A percentile compares a stretch with the other conserved stretches of the same genome.
phyloP scores from a whole-genome alignment of 2,797 vertebrate genomes.

The Diglossa cyanea region DNA sequence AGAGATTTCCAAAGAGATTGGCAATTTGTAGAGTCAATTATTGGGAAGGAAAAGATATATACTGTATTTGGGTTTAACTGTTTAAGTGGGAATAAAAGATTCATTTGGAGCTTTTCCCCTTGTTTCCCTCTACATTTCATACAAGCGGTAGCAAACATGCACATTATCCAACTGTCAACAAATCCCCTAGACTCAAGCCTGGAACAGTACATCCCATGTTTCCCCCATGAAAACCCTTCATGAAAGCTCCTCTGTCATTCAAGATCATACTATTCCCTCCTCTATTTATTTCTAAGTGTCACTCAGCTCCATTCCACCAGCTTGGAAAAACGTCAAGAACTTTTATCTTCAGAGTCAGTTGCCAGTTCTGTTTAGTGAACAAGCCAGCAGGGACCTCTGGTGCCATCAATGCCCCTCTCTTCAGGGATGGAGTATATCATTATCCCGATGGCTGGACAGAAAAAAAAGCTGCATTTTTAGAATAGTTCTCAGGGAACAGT shows the following conservation, averaged over 20 bases:
- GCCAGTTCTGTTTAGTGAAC: conserved; percentile 69
- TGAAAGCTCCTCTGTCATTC: conserved; percentile 32
- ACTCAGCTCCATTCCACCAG: conserved; percentile 64
- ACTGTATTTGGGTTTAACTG: neutral
- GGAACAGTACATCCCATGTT: neutral
- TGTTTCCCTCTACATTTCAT: neutral
- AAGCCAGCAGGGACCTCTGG: conserved; percentile 67
- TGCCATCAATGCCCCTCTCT: conserved; percentile 57
- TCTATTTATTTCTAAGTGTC: conserved; percentile 63
- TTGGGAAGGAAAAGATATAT: neutral
- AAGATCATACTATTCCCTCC: conserved; percentile 47
- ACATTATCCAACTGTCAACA: conserved; percentile 18
- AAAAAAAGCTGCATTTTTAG: conserved; percentile 46
- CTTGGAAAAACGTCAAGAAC: conserved; percentile 70
- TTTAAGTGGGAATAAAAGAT: neutral
- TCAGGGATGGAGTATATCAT: conserved; percentile 52
- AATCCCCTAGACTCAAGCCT: conserved; percentile 26
- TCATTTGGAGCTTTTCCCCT: neutral
- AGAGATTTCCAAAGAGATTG: conserved; percentile 26
- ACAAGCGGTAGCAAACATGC: neutral
- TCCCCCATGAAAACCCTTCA: conserved; percentile 15
- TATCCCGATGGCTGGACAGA: conserved; percentile 13
- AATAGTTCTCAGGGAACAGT: conserved; percentile 39
- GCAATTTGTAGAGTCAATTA: neutral
- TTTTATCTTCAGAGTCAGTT: conserved; percentile 70